Conservation (phyloP, 1,140 invertebrate species). For the Euwallacea fornicatus region DNA sequence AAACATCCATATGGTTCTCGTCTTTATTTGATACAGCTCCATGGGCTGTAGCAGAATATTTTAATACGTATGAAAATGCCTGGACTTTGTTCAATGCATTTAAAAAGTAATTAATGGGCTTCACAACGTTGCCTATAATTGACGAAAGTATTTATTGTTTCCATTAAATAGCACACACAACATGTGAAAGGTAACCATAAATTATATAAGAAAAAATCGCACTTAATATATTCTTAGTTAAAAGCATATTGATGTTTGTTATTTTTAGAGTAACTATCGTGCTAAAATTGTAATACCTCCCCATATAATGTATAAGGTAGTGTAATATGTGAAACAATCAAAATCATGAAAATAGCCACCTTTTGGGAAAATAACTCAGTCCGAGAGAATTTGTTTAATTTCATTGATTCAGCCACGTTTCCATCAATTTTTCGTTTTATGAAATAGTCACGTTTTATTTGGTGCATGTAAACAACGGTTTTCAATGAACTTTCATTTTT, state of each 20-base stretch:
- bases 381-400: background rate
- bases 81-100: too few relatives aligned
- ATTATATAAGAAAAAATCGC: background rate
- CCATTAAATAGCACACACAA: background rate
- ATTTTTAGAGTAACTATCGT: background rate
- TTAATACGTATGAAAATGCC: background rate
- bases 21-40: slow-evolving; percentile 13
- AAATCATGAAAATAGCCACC: background rate
- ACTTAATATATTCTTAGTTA: background rate
- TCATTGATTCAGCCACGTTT: background rate
- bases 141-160: background rate
- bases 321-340: background rate
- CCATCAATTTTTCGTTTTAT: background rate
- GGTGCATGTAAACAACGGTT: background rate
- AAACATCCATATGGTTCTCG: slow-evolving; percentile 9
- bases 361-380: too few relatives aligned
- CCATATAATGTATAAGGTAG: background rate
- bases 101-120: too few relatives aligned
- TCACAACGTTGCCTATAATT: too few relatives aligned
- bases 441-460: slow-evolving; percentile 1
- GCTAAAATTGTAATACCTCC: background rate
- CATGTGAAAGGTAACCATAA: background rate
- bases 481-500: too few relatives aligned
- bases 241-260: background rate
- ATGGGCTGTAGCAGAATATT: background rate